A percentile compares a stretch with the other conserved stretches of the same genome.
phyloP scores from a whole-genome alignment of 2,888 invertebrate species.

The Meiosimyza decipiens region DNA sequence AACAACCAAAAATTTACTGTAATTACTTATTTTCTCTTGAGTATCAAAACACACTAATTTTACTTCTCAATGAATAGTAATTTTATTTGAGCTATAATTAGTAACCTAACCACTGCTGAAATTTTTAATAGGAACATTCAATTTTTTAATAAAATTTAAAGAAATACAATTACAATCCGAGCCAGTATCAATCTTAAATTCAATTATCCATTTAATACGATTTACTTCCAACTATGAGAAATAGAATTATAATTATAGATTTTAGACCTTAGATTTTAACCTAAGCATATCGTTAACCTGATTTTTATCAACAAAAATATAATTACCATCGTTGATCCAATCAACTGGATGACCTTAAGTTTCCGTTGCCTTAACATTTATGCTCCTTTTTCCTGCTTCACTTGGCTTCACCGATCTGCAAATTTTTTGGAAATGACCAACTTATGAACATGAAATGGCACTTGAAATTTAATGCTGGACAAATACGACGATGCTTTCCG shows the following conservation, averaged over 20 bases:
- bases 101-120: neutral
- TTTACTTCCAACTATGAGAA: slow-evolving; percentile 1
- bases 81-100: neutral
- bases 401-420: neutral
- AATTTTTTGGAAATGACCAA: slow-evolving; percentile 1
- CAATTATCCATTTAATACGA: neutral
- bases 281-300: no score
- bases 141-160: neutral
- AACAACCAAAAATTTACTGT: neutral
- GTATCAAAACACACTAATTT: slow-evolving; percentile 5
- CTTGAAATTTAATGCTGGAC: neutral
- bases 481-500: neutral
- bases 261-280: no score
- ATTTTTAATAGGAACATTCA: neutral
- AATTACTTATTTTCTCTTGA: neutral
- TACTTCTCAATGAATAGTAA: neutral
- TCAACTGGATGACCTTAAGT: neutral
- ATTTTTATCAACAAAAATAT: neutral
- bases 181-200: neutral
- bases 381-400: neutral
- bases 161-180: neutral
- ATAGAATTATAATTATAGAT: neutral
- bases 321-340: neutral
- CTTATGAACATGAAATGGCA: neutral
- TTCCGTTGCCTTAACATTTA: neutral